These are phyloP conservation scores for Loriculus beryllinus DNA, from an alignment of 2,797 vertebrate species.

Conservation along the genomic window DNA sequence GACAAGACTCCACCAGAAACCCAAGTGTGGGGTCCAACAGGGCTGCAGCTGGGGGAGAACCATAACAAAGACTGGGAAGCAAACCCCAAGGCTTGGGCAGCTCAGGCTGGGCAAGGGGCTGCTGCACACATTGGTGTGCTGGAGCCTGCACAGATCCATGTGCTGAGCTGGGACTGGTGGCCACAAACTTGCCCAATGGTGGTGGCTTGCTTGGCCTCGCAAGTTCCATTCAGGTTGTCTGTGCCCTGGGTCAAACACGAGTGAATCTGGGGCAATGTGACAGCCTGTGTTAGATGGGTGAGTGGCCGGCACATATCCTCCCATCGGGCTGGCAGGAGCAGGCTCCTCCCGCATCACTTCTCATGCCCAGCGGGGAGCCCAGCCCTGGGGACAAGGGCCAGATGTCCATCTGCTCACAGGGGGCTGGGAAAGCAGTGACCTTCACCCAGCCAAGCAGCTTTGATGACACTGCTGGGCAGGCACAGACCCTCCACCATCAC, in stretches of 20 bases:
- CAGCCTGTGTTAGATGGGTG: accelerated
- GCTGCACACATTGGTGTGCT: neutral
- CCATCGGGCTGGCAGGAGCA: neutral
- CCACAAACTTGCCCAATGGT: accelerated
- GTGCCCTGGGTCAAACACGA: accelerated
- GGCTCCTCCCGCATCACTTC: neutral
- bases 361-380: conserved; percentile 76
- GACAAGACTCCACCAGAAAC: neutral
- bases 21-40: accelerated
- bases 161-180: neutral
- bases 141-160: neutral
- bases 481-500: conserved; percentile 30
- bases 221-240: neutral
- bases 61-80: neutral
- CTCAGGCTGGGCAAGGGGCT: neutral
- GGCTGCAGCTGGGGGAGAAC: neutral
- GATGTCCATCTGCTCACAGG: conserved; percentile 67
- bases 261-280: neutral
- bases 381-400: conserved; percentile 75
- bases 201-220: neutral
- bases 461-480: accelerated
- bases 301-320: neutral
- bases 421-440: conserved; percentile 86
- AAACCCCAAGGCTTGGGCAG: neutral
- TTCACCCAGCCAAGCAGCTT: conserved; percentile 48